These are phyloP conservation scores for Rhagophthalmus giganteus DNA, from an alignment of 2,888 invertebrate genomes.

Conservation along the genomic window DNA sequence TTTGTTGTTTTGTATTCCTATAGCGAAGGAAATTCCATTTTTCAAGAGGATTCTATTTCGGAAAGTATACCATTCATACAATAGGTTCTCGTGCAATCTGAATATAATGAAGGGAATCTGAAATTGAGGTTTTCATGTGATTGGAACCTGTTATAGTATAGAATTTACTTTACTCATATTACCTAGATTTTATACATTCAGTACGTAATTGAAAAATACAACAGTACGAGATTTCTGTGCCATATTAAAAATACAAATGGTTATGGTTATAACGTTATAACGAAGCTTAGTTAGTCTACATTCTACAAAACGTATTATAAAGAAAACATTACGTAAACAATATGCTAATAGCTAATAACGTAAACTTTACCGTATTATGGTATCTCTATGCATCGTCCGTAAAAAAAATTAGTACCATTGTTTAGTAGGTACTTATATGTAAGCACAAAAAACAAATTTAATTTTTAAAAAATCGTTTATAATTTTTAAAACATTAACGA, in stretches of 20 bases:
- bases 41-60: constrained; percentile 16
- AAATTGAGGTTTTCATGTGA: constrained; percentile 28
- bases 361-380: neutral
- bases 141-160: constrained; percentile 26
- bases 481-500: too few relatives aligned
- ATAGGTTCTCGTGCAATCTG: constrained; percentile 14
- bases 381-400: too few relatives aligned
- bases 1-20: constrained; percentile 13
- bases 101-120: constrained; percentile 23
- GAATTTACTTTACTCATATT: constrained; percentile 25
- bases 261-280: constrained; percentile 24
- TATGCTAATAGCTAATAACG: neutral
- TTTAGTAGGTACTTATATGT: too few relatives aligned
- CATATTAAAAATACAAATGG: constrained; percentile 27
- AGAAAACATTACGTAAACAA: too few relatives aligned
- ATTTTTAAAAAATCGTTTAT: too few relatives aligned
- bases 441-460: too few relatives aligned
- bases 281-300: neutral
- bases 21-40: constrained; percentile 12
- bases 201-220: constrained; percentile 23
- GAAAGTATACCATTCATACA: constrained; percentile 9
- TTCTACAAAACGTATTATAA: neutral
- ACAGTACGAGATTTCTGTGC: constrained; percentile 14
- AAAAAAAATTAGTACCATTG: too few relatives aligned
- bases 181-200: constrained; percentile 14